These are phyloP conservation scores for Protonibea diacanthus DNA, from an alignment of 2,797 vertebrate genomes.

Conservation along the genomic window DNA sequence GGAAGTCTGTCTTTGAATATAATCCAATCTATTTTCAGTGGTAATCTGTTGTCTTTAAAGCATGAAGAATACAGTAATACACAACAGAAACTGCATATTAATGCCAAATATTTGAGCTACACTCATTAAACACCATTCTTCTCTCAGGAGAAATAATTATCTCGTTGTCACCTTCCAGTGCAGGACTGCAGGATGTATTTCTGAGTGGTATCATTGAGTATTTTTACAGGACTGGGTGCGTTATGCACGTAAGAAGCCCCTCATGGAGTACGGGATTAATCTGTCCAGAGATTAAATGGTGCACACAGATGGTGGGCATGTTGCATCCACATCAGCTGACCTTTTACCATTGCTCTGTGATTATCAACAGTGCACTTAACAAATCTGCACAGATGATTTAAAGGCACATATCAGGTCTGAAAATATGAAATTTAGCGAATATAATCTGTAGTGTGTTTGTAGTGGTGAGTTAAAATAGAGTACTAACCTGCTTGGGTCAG, in stretches of 20 bases:
- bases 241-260: constrained; percentile 36
- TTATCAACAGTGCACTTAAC: constrained; percentile 54
- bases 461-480: constrained; percentile 15
- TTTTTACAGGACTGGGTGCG: constrained; percentile 26
- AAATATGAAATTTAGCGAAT: constrained; percentile 27
- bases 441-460: neutral
- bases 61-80: constrained; percentile 2
- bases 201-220: neutral
- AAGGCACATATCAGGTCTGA: constrained; percentile 21
- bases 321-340: constrained; percentile 67
- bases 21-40: constrained; percentile 62
- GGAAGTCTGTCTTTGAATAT: constrained; percentile 40
- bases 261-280: constrained; percentile 67
- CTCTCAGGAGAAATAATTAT: constrained; percentile 47
- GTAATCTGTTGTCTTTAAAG: constrained; percentile 63
- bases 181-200: constrained; percentile 31
- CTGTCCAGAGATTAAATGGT: constrained; percentile 74
- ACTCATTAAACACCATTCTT: constrained; percentile 51
- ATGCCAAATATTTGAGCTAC: constrained; percentile 39
- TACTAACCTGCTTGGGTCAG: neutral
- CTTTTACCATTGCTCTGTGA: constrained; percentile 50
- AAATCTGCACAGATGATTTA: constrained; percentile 51
- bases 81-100: constrained; percentile 31
- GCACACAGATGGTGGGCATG: constrained; percentile 78
- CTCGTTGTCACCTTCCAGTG: constrained; percentile 20